Base-by-base conservation (phyloP, 2,888 invertebrate species). In the Poecilobothrus nobilitatus region DNA sequence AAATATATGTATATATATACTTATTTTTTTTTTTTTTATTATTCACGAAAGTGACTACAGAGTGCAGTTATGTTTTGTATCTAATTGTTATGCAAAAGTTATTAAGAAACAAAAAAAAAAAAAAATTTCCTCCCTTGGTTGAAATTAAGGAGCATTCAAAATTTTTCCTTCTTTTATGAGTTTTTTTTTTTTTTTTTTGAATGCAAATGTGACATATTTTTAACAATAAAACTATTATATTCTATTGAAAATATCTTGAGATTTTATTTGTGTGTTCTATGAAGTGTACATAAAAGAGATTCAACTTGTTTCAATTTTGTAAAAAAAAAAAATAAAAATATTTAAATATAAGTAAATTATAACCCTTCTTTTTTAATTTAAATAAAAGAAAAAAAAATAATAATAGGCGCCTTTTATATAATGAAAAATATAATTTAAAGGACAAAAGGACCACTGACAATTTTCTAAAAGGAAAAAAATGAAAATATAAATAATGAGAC, bases 151-250 rank as follows among this genome's bases (percentile, higher is more conserved):
- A 53, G 6, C 53, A 12, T 12, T 41, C 15, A 41, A 41, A 3
- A 41, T 41, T 41, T 41, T 41, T 15, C 41, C 41, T 41, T 9
- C 15, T 12, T 8, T 41, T 37, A 37, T 8, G 37, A 37, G 6
- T 37, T 37, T 41, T 41, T 41, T 53, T n/a, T 2, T 53, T 53
- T 12, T 12, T 15, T 18, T 53, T 53, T 18, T 53, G 53, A 53
- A 53, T 53, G 53, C 53, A 53, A 53, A 53, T 53, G 53, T 53
- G 53, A 53, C 53, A 53, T n/a, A 18, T 53, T 53, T 53, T 53
- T 53, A 53, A 53, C 53, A 53, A 53, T 53, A 53, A 53, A 53
- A 53, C 53, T 53, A 53, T 53, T 53, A 53, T 53, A 53, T 53
- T 15, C 53, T 53, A 10, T 53, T n/a, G n/a, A 53, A 53, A 53